Conservation (phyloP, 2,888 invertebrate genomes). For the Cryptosula pallasiana region DNA sequence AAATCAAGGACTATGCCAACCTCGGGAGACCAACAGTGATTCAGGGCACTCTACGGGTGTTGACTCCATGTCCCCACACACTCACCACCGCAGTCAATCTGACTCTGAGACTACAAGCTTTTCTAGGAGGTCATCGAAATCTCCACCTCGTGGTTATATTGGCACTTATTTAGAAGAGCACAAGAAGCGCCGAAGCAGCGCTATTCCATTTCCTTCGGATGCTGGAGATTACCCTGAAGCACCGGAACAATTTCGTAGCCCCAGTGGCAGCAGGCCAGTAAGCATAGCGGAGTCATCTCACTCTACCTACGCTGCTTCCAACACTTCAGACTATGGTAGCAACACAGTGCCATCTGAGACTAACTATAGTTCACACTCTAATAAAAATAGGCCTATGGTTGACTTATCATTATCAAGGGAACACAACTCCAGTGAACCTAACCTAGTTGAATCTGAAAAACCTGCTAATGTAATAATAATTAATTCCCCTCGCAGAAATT, state of each 20-base stretch:
- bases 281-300: neutral
- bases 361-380: neutral
- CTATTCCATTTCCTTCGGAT: neutral
- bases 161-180: neutral
- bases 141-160: neutral
- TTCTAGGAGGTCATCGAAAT: neutral
- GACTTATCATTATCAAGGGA: neutral
- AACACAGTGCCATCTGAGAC: neutral
- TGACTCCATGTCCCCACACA: neutral
- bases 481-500: neutral
- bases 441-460: no score
- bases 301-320: neutral
- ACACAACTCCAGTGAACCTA: neutral
- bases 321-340: slow-evolving; percentile 20
- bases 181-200: neutral
- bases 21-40: neutral
- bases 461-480: neutral
- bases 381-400: neutral
- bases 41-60: neutral
- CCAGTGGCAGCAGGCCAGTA: neutral
- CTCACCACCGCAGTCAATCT: neutral
- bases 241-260: neutral
- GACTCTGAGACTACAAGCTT: neutral
- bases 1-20: neutral
- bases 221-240: neutral